These are phyloP conservation scores for Coelinius sp. DNA, from an alignment of 2,888 invertebrate species.

Conservation along the genomic window DNA sequence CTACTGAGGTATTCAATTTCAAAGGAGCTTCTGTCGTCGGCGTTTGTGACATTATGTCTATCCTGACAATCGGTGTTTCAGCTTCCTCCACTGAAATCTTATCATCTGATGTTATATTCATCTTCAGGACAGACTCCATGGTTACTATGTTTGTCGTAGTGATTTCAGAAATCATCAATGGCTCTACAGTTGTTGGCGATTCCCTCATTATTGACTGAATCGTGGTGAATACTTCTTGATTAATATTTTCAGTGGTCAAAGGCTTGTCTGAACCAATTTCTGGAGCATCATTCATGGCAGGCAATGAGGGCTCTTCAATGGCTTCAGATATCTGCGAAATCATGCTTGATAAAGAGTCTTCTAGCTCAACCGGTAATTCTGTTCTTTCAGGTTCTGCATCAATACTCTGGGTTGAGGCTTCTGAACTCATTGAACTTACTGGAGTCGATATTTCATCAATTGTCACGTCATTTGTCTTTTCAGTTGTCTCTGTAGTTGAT, in stretches of 20 bases:
- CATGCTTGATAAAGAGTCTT: conserved; percentile 61
- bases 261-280: not conserved
- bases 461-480: not conserved
- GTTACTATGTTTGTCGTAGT: not conserved
- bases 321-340: conserved; percentile 61
- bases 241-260: not conserved
- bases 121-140: not conserved
- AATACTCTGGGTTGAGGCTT: conserved; percentile 30
- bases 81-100: not conserved
- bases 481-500: not conserved
- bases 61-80: conserved; percentile 53
- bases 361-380: conserved; percentile 55
- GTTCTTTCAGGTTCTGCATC: conserved; percentile 32
- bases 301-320: not conserved
- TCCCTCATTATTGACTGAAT: not conserved
- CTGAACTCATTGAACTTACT: conserved; percentile 32
- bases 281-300: not conserved
- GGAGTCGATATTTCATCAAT: not conserved
- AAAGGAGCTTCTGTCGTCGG: conserved; percentile 36
- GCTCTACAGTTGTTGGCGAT: not conserved
- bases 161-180: conserved; percentile 58
- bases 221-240: not conserved
- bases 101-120: not conserved
- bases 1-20: conserved; percentile 29
- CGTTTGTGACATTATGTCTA: conserved; percentile 51